A percentile compares a stretch with the other conserved stretches of the same genome.
Conservation (phyloP, 2,888 invertebrate genomes). For the Hipparchia semele region DNA sequence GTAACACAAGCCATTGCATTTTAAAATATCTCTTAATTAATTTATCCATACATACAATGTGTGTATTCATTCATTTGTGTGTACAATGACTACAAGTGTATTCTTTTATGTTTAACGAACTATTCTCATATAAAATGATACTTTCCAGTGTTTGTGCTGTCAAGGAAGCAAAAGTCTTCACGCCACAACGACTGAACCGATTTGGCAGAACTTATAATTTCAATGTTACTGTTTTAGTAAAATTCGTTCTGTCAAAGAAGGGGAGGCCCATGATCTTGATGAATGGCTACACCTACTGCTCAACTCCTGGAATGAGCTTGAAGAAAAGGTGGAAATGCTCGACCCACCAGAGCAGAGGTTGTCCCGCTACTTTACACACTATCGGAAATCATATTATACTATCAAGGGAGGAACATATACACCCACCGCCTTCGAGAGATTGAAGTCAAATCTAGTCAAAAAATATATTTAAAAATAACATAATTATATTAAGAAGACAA, state of each 20-base stretch:
- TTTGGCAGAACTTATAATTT: not conserved
- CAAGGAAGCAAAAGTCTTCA: conserved; percentile 44
- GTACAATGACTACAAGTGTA: no score
- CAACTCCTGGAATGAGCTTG: conserved; percentile 37
- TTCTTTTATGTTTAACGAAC: not conserved
- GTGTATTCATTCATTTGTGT: no score
- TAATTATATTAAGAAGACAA: no score
- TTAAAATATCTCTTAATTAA: no score
- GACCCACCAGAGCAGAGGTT: conserved; percentile 51
- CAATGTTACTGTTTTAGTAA: conserved; percentile 25
- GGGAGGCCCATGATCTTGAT: conserved; percentile 50
- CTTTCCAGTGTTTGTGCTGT: conserved; percentile 35
- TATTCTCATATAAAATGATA: not conserved
- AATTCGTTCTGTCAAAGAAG: conserved; percentile 37
- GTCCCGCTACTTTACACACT: conserved; percentile 48
- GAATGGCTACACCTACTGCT: conserved; percentile 52
- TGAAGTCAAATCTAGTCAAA: not conserved
- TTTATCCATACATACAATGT: no score
- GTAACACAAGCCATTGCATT: no score
- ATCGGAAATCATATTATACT: conserved; percentile 39
- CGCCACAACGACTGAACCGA: no score
- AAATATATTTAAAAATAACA: no score
- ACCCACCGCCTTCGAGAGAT: conserved; percentile 20
- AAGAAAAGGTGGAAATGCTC: conserved; percentile 59
- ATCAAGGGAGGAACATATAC: conserved; percentile 37